Conservation (phyloP, 2,797 vertebrate genomes). For the Acrocephalus scirpaceus region DNA sequence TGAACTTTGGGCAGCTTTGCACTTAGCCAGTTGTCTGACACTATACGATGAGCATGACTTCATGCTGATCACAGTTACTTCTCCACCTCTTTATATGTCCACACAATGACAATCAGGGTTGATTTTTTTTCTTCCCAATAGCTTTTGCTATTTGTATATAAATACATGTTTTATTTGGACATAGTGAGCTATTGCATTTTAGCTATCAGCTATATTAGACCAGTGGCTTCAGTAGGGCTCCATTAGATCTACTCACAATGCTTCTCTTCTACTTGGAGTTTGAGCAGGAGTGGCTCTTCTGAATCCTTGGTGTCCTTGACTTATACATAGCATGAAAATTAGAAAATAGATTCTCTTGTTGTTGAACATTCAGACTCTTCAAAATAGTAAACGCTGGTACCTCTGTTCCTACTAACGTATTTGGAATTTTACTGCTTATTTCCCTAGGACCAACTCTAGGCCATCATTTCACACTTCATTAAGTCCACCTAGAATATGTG, state of each 20-base stretch:
- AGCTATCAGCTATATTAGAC: not conserved
- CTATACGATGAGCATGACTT: not conserved
- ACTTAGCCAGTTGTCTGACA: not conserved
- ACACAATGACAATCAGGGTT: not conserved
- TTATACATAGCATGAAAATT: not conserved
- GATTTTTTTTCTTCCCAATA: not conserved
- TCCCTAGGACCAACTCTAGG: slow-evolving; percentile 5
- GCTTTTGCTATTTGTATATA: not conserved
- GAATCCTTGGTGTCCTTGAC: not conserved
- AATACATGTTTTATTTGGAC: not conserved
- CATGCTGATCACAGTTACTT: not conserved
- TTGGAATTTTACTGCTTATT: not conserved
- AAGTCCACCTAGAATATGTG: not conserved
- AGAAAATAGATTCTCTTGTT: not conserved
- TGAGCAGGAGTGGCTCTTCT: not conserved
- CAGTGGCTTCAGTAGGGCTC: not conserved
- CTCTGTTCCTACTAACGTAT: not conserved
- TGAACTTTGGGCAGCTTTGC: slow-evolving; percentile 1
- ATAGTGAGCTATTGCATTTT: not conserved
- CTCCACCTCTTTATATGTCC: not conserved
- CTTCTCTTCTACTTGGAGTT: not conserved
- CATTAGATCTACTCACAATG: not conserved
- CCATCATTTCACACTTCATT: slow-evolving; percentile 46
- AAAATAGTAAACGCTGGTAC: not conserved
- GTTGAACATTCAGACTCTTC: not conserved